Conservation (phyloP, 1,140 invertebrate species). For the Nautilus pompilius region DNA sequence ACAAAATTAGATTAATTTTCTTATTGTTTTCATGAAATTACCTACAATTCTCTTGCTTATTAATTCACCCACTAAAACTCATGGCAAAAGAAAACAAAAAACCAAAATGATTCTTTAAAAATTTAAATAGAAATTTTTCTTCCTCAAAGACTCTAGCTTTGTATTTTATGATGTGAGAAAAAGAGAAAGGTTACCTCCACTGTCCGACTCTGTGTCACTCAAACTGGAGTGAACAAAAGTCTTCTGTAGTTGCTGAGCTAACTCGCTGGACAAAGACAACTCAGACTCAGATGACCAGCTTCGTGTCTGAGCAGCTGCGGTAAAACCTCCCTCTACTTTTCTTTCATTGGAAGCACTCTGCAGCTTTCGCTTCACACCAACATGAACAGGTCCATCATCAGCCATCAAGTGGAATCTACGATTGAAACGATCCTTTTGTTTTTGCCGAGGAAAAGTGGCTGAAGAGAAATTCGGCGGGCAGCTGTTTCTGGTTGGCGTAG, state of each 20-base stretch:
- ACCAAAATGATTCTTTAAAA: no score
- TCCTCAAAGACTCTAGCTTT: no score
- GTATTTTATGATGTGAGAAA: not conserved
- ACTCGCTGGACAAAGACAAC: not conserved
- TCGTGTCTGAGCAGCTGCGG: no score
- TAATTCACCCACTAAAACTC: no score
- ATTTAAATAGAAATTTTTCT: no score
- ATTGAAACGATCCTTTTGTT: not conserved
- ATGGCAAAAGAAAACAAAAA: no score
- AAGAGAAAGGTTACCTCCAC: not conserved
- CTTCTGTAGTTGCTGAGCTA: not conserved
- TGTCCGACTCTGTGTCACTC: slow-evolving; percentile 2
- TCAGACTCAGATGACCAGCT: no score
- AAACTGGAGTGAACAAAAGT: not conserved
- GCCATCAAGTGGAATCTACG: not conserved
- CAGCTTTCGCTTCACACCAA: slow-evolving; percentile 30
- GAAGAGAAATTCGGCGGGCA: slow-evolving; percentile 12
- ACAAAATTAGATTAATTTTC: no score
- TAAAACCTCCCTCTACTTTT: no score
- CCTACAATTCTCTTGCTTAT: no score
- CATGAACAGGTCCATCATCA: slow-evolving; percentile 8
- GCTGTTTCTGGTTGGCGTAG: slow-evolving; percentile 6
- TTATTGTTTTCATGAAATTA: no score
- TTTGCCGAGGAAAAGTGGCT: slow-evolving; percentile 29
- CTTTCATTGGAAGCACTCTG: no score